Evolutionary conservation across 2,888 invertebrate species (phyloP).

Genomic region (Idaea biselata): DNA sequence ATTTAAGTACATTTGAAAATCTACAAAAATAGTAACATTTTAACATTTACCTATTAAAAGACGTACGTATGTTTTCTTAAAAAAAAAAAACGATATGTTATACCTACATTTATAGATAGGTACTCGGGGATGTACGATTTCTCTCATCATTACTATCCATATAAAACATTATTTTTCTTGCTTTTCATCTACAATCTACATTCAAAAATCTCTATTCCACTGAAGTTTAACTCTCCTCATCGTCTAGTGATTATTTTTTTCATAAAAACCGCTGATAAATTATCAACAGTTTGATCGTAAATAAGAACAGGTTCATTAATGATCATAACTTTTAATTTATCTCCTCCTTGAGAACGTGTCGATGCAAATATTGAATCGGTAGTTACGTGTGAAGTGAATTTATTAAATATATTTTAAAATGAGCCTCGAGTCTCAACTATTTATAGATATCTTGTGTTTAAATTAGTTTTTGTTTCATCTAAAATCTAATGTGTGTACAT

Average conservation of each 20-base stretch:
- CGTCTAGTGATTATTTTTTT: conserved; percentile 54
- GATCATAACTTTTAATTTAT: conserved; percentile 71
- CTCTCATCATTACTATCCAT: too few species aligned
- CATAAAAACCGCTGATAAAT: conserved; percentile 55
- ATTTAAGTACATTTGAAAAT: too few species aligned
- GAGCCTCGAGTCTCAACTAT: neutral
- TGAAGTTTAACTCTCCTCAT: neutral
- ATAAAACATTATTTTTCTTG: too few species aligned
- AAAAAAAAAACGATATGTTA: too few species aligned
- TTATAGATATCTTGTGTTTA: neutral
- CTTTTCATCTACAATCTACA: too few species aligned
- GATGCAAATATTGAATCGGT: conserved; percentile 50
- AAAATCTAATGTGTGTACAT: neutral
- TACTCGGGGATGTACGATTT: too few species aligned
- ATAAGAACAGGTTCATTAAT: conserved; percentile 71
- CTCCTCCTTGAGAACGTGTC: conserved; percentile 49
- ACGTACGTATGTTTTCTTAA: too few species aligned
- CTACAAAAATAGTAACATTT: too few species aligned
- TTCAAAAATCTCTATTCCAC: neutral
- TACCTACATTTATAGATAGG: too few species aligned
- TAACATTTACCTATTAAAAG: too few species aligned
- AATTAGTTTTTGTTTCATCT: conserved; percentile 4
- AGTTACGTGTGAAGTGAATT: conserved; percentile 47
- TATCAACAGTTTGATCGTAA: conserved; percentile 62
- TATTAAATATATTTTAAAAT: conserved; percentile 21